Evolutionary conservation across 2,113 vertebrate species (phyloP), one percentile per base, ranked within the genome.

Genomic region (Colistium nudipinnis): DNA sequence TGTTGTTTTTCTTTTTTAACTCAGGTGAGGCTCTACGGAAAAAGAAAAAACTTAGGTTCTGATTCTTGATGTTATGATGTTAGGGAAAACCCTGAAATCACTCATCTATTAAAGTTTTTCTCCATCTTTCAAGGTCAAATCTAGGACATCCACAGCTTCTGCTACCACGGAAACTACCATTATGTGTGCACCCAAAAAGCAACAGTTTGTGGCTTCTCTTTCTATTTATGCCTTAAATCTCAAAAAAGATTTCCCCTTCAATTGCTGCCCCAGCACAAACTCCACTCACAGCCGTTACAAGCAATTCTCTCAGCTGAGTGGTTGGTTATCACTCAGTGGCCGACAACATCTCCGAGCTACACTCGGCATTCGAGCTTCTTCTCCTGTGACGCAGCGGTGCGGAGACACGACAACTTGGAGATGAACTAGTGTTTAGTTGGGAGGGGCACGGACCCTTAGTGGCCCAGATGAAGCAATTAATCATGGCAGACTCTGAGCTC

Each of bases 391-490:
- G 30, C 30, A 35, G 53, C 31, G 11, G 43, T 16, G 56, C 35
- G 39, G 60, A 45, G 53, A 56, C 16, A 63, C 47, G 68, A 35
- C 33, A 66, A 43, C 60, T 45, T 20, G 8, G 8, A 63, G 74
- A 80, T 61, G 47, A 76, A 70, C 41, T 49, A 31, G 36, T 41
- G 51, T 66, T 51, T 43, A 62, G 71, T 63, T 43, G 43, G 44
- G 44, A 62, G 47, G 65, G 74, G 71, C 70, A 39, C 45, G 31
- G 41, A 57, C 59, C 81, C 70, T 56, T 61, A 60, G 69, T 61
- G 68, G 60, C 57, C 59, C 27, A 67, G 70, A 72, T 71, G 62
- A 73, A 73, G 66, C 70, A 74, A 83, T 85, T 77, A 81, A 79
- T 85, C 84, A 85, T 17, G 22, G 35, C 36, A 36, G 36, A n/a